Percentiles rank a stretch among this genome's conserved stretches.
These are phyloP conservation scores for Danionella dracula DNA, from an alignment of 2,797 vertebrate species.

Conservation along the genomic window DNA sequence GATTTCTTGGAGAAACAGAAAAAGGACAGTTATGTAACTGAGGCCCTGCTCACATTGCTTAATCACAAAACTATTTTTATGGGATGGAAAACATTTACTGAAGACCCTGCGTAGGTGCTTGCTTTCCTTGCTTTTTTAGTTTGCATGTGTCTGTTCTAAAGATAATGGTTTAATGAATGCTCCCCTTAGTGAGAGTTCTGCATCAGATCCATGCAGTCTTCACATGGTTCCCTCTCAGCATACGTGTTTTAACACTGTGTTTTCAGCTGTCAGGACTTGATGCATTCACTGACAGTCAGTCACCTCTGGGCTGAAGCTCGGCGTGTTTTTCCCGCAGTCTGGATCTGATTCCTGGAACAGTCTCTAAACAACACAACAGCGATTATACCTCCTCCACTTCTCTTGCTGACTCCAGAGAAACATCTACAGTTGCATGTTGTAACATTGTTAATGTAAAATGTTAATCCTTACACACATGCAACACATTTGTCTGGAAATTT, in stretches of 20 bases:
- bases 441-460: too few species aligned
- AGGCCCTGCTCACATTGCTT: constrained; percentile 1
- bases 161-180: too few species aligned
- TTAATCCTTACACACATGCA: too few species aligned
- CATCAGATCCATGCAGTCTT: too few species aligned
- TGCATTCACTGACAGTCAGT: not conserved
- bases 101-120: too few species aligned
- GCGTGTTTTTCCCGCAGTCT: constrained; percentile 32
- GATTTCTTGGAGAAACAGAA: constrained; percentile 12
- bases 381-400: constrained; percentile 7
- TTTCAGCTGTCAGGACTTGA: not conserved
- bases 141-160: too few species aligned
- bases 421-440: too few species aligned
- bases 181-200: too few species aligned
- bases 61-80: constrained; percentile 19
- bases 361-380: constrained; percentile 33
- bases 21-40: constrained; percentile 39
- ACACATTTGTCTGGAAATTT: too few species aligned
- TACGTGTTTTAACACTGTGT: not conserved
- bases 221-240: not conserved
- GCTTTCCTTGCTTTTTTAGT: not conserved
- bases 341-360: constrained; percentile 38
- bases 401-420: too few species aligned
- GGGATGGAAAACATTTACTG: constrained; percentile 24
- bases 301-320: too few species aligned